These are phyloP conservation scores for Trachelus tabidus DNA, from an alignment of 2,888 invertebrate species.

Conservation along the genomic window DNA sequence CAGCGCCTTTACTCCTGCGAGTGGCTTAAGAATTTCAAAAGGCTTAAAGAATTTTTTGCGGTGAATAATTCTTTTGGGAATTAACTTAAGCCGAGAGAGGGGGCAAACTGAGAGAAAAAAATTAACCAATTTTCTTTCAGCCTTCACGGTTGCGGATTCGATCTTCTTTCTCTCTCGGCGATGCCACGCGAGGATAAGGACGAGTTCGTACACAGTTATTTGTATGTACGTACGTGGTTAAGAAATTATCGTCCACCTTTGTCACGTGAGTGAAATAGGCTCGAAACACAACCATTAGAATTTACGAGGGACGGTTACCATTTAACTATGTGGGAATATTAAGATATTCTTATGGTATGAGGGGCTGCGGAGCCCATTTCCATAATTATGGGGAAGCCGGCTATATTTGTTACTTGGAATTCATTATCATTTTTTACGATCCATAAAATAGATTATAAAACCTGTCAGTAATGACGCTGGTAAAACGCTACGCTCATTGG, in stretches of 20 bases:
- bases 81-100: no score
- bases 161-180: background rate
- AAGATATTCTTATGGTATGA: slow-evolving; percentile 33
- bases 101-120: no score
- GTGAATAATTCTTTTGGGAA: background rate
- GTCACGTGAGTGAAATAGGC: slow-evolving; percentile 42
- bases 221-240: slow-evolving; percentile 2
- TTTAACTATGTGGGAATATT: slow-evolving; percentile 33
- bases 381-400: slow-evolving; percentile 45
- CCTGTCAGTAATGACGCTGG: slow-evolving; percentile 55
- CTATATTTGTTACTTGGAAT: slow-evolving; percentile 45
- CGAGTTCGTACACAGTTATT: background rate
- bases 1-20: background rate
- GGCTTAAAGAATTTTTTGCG: background rate
- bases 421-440: slow-evolving; percentile 50
- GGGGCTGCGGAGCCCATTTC: slow-evolving; percentile 36
- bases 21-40: background rate
- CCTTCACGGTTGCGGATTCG: background rate
- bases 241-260: slow-evolving; percentile 37
- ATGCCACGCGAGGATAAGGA: background rate
- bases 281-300: slow-evolving; percentile 35
- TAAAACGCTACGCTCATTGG: background rate
- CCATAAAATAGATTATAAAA: slow-evolving; percentile 43
- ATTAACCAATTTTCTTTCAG: background rate
- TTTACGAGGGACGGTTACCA: slow-evolving; percentile 36